Evolutionary conservation across 2,888 invertebrate genomes (phyloP), one percentile per base, ranked within the genome.

Genomic region (Lycia hirtaria): DNA sequence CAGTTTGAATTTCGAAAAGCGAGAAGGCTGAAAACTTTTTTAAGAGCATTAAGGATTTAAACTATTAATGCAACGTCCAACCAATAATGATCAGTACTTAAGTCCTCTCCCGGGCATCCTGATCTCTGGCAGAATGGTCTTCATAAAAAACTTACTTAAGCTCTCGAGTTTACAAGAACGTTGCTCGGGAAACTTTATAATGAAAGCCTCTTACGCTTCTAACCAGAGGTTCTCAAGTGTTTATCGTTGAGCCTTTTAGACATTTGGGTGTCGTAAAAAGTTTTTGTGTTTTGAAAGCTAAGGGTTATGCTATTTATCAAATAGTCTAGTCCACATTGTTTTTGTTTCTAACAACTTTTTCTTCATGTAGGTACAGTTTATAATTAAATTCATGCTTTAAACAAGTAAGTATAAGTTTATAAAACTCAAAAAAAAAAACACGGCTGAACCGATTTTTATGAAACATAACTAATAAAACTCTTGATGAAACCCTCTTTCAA

Each of bases 121-220:
- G 56, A 49, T 56, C 38, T 52, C 32, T 14, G 32, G 51, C 40
- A 40, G 45, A 59, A 52, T 60, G 52, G 60, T 45, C 50, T 55
- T 43, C 51, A 55, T 61, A 62, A 69, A 72, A 75, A 68, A 69
- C 68, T 64, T 67, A 65, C 68, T 68, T 49, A 62, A 64, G 62
- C 60, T 62, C 49, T 65, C 35, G 64, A 75, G 64, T 75, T 69
- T 60, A 58, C 64, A 72, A 68, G 72, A 65, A 69, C 60, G 55
- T 64, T 60, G 69, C 70, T 67, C 59, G 55, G 54, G 37, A 69
- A 75, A 76, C 67, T 78, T 80, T 71, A 73, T 76, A 73, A 80
- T 80, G 76, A 78, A 76, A 78, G 75, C 72, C 68, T 73, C 75
- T 77, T 71, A 68, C 60, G 68, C 72, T 71, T 65, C 48, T 59